Conservation (phyloP, 37 sponge, comb jelly and placozoan genomes). For the Sycon ciliatum region DNA sequence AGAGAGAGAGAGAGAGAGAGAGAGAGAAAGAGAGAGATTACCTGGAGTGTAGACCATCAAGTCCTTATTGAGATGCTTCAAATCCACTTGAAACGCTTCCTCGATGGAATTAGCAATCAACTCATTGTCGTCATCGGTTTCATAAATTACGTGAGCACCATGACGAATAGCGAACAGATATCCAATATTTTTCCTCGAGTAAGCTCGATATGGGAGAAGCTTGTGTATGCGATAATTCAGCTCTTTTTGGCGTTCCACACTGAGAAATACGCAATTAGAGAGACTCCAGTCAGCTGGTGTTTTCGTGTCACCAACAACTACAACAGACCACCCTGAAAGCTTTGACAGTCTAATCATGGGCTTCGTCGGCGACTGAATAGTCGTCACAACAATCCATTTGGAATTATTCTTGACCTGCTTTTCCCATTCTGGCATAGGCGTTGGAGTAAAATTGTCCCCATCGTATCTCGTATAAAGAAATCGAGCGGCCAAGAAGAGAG, state of each 20-base stretch:
- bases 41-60: no score
- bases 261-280: slow-evolving; percentile 33
- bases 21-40: no score
- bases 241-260: slow-evolving; percentile 18
- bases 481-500: no score
- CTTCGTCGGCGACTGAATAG: slow-evolving; percentile 32
- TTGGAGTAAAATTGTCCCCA: no score
- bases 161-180: slow-evolving; percentile 44
- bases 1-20: no score
- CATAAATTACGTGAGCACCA: slow-evolving; percentile 50
- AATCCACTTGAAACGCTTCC: no score
- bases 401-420: no score
- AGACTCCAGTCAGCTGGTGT: slow-evolving; percentile 17
- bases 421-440: no score
- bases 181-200: slow-evolving; percentile 56
- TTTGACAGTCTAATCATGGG: slow-evolving; percentile 30
- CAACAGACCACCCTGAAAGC: slow-evolving; percentile 39
- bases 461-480: no score
- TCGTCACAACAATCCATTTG: slow-evolving; percentile 53
- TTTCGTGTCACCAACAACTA: slow-evolving; percentile 44
- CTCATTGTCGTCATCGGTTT: slow-evolving; percentile 56
- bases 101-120: no score
- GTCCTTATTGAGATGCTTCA: no score
- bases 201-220: slow-evolving; percentile 35
- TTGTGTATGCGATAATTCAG: slow-evolving; percentile 15